These are phyloP conservation scores for Ophion obscuratus DNA, from an alignment of 2,888 invertebrate species.

Conservation along the genomic window DNA sequence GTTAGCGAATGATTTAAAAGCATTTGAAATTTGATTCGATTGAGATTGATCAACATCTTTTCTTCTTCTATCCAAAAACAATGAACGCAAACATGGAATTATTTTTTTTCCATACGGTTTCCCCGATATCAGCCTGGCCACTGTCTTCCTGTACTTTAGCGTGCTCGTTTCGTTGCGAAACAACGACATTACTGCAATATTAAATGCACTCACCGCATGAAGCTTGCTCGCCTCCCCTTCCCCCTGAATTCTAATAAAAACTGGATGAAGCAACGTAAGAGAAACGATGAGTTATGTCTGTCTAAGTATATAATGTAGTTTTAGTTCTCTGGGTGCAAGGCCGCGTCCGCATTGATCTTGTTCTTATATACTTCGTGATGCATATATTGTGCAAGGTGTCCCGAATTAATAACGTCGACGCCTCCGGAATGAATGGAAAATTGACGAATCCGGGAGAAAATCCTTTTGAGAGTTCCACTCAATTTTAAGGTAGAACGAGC, in stretches of 20 bases:
- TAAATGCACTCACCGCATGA: constrained; percentile 48
- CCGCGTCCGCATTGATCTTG: constrained; percentile 48
- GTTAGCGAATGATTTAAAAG: too few species aligned
- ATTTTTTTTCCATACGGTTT: constrained; percentile 5
- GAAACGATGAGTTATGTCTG: constrained; percentile 25
- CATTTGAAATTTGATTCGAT: too few species aligned
- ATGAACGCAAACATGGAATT: background rate
- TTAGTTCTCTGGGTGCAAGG: constrained; percentile 53
- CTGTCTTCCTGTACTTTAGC: background rate
- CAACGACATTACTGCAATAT: constrained; percentile 23
- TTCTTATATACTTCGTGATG: constrained; percentile 16
- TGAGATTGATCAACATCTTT: too few species aligned
- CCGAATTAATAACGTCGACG: too few species aligned
- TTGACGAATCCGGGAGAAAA: too few species aligned
- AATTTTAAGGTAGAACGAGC: too few species aligned
- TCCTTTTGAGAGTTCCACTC: too few species aligned
- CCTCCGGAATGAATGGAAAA: too few species aligned
- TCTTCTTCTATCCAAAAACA: too few species aligned
- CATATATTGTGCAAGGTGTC: background rate
- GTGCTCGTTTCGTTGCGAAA: constrained; percentile 17
- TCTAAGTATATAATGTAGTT: constrained; percentile 23
- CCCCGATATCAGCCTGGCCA: background rate
- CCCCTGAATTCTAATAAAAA: constrained; percentile 54
- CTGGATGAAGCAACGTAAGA: constrained; percentile 54
- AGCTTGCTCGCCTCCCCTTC: constrained; percentile 3